phyloP scores from a whole-genome alignment of 2,888 invertebrate species.

The Leptinotarsa rubiginosa region DNA sequence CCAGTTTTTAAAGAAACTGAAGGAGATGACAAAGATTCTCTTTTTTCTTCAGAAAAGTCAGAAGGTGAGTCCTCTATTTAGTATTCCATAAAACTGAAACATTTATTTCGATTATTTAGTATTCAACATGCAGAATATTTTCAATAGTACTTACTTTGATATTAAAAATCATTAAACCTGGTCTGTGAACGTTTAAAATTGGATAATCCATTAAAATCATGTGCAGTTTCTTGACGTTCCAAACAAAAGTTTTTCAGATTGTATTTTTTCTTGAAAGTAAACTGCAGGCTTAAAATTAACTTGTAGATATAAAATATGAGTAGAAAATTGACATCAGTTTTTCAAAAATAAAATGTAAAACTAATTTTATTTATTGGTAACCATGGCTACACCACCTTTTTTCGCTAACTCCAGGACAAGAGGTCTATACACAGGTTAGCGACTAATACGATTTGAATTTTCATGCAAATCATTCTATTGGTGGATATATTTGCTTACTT shows the following conservation, averaged over 20 bases:
- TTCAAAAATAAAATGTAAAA: slow-evolving; percentile 39
- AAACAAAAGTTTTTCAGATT: too few species aligned
- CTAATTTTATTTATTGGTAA: slow-evolving; percentile 18
- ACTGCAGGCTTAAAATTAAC: background rate
- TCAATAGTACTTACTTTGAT: background rate
- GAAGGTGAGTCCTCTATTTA: slow-evolving; percentile 53
- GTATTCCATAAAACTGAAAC: slow-evolving; percentile 14
- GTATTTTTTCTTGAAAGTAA: background rate
- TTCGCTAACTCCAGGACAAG: too few species aligned
- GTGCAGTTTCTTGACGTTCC: too few species aligned
- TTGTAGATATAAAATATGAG: slow-evolving; percentile 23
- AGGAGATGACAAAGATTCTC: slow-evolving; percentile 59
- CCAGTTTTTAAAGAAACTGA: slow-evolving; percentile 39
- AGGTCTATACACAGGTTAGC: too few species aligned
- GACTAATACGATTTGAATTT: too few species aligned
- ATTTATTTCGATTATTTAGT: background rate
- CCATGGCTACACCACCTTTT: background rate
- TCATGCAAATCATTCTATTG: too few species aligned
- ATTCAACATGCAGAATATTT: background rate
- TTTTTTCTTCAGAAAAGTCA: slow-evolving; percentile 59
- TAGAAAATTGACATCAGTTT: slow-evolving; percentile 19
- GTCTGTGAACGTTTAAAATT: background rate
- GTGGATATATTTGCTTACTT: too few species aligned
- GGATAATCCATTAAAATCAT: background rate
- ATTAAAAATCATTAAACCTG: background rate